A percentile compares a stretch with the other conserved stretches of the same genome.
phyloP scores from a whole-genome alignment of 2,888 invertebrate species.

The Ormyrus rosae region DNA sequence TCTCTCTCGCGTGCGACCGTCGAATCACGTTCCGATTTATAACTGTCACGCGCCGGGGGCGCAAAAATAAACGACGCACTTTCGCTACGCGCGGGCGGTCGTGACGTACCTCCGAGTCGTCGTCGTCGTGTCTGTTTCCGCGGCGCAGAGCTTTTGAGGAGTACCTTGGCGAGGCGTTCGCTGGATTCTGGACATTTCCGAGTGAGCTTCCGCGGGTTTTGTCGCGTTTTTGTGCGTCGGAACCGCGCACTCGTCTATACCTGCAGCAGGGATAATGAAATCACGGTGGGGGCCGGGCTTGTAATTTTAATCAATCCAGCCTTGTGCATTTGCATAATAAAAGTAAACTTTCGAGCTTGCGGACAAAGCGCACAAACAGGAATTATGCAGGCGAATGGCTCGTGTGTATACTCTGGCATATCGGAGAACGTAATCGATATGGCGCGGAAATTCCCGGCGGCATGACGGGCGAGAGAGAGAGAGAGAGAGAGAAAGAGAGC shows the following conservation, averaged over 20 bases:
- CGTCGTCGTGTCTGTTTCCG: constrained; percentile 7
- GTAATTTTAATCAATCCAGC: too few relatives aligned
- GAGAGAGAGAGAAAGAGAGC: constrained; percentile 22
- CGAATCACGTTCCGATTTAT: constrained; percentile 69
- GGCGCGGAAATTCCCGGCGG: neutral
- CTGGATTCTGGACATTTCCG: too few relatives aligned
- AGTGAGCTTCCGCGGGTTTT: too few relatives aligned
- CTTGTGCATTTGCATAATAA: too few relatives aligned
- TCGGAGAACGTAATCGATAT: constrained; percentile 12
- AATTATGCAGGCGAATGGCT: neutral
- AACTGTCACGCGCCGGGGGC: constrained; percentile 62
- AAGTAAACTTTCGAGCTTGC: too few relatives aligned
- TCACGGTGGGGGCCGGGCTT: too few relatives aligned
- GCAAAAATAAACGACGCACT: constrained; percentile 55
- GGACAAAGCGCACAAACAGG: too few relatives aligned
- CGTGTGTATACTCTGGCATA: neutral
- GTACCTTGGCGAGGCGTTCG: too few relatives aligned
- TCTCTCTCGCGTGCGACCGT: constrained; percentile 48
- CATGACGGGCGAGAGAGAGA: neutral
- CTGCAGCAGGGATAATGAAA: too few relatives aligned
- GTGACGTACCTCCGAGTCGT: neutral
- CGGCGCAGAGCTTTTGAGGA: too few relatives aligned
- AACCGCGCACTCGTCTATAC: too few relatives aligned
- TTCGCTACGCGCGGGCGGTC: constrained; percentile 38
- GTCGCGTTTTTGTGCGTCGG: too few relatives aligned